Evolutionary conservation across 2,888 invertebrate species (phyloP).

Genomic region (Cephonodes hylas): DNA sequence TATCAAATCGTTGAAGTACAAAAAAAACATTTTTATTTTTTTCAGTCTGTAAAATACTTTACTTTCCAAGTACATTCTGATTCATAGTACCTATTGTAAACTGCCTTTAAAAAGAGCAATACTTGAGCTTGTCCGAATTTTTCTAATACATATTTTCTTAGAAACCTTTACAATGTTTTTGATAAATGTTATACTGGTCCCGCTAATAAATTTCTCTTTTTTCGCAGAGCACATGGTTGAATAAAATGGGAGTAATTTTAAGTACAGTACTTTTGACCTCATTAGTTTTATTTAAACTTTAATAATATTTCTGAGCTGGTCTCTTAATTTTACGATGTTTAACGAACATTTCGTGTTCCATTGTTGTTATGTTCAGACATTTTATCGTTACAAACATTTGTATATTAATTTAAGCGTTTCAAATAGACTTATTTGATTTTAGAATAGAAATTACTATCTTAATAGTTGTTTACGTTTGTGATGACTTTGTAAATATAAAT

Average conservation of each 20-base stretch:
- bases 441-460: background rate
- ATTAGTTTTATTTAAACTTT: constrained; percentile 25
- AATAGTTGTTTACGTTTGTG: constrained; percentile 14
- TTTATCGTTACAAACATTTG: no score
- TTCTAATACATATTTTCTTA: no score
- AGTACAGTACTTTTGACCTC: constrained; percentile 24
- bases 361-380: background rate
- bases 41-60: no score
- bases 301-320: constrained; percentile 39
- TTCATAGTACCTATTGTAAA: no score
- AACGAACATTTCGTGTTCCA: background rate
- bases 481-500: constrained; percentile 25
- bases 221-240: constrained; percentile 75
- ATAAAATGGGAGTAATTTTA: constrained; percentile 38
- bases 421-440: background rate
- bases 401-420: background rate
- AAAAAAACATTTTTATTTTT: no score
- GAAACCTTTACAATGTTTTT: no score
- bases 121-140: no score
- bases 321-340: constrained; percentile 23
- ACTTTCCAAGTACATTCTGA: no score
- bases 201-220: constrained; percentile 17
- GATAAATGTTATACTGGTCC: background rate
- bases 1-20: no score
- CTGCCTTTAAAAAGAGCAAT: no score